phyloP scores from a whole-genome alignment of 2,113 vertebrate species.

The mouse (Mus musculus) region DNA sequence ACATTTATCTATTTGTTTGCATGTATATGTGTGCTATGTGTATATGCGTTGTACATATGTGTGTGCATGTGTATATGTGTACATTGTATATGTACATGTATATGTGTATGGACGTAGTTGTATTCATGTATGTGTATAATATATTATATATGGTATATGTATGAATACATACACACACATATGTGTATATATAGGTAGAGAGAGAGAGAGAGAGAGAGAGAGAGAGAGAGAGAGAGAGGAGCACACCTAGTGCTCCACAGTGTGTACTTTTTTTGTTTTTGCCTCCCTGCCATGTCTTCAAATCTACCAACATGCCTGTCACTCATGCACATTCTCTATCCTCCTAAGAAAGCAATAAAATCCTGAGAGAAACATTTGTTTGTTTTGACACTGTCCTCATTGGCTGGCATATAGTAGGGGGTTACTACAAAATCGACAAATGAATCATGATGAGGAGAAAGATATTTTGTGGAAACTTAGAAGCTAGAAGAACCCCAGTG shows the following conservation, averaged over 20 bases:
- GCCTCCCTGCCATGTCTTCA: background rate
- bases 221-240: background rate
- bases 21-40: background rate
- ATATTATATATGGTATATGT: background rate
- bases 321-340: background rate
- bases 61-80: background rate
- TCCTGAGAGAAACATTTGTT: background rate
- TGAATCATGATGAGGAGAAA: background rate
- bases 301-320: no score
- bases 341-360: background rate
- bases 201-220: no score
- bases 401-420: background rate
- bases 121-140: background rate
- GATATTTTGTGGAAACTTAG: background rate
- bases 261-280: background rate
- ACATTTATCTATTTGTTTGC: background rate
- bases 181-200: fast-evolving
- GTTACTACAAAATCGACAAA: background rate
- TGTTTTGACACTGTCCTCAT: background rate
- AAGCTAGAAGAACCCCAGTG: background rate
- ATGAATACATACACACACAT: no score
- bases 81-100: background rate
- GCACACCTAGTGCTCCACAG: background rate
- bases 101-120: background rate
- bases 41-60: background rate